Evolutionary conservation across 2,113 vertebrate genomes (phyloP), one percentile per base, ranked within the genome.

Genomic region (Echinops telfairi): DNA sequence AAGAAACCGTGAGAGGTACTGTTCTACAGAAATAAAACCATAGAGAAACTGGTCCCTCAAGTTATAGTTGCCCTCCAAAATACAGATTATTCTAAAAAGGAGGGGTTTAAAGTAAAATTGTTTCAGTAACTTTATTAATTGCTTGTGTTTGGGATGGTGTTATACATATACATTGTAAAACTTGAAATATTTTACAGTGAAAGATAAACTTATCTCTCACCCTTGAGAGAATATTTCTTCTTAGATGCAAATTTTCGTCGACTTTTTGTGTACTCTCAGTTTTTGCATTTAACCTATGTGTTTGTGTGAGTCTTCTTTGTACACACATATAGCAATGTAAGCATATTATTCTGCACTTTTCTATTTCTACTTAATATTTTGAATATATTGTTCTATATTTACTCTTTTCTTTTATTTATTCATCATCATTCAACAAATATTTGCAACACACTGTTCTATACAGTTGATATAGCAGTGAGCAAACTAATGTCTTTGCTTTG

Each of bases 111-210:
- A 40, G 47, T 5, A 89, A 92, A 81, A 94, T 70, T 71, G 81
- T 94, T 20, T 83, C 92, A 62, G 76, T 94, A 95, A 94, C 40
- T 66, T 94, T 95, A 90, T 82, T 1, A 31, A 76, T 43, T 71
- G 15, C 62, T 93, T 89, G 23, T 17, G 86, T 47, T 4, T 2
- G 9, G 53, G 40, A 58, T 25, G 62, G 82, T 40, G 31, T 31
- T 31, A 23, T 10, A 23, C 3, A 17, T 66, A 27, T 19, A 75
- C 6, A 3, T 20, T 31, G 19, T 60, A 25, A 80, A 87, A 68
- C 57, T 62, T 8, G 3, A 6, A 36, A 4, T 3, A 29, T 3
- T 43, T 11, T n/a, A 43, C 33, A 53, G 0, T 8, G 16, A 53
- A 53, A 78, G 29, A 7, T 29, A 15, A 47, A 7, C 53, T 31